Base-by-base conservation (phyloP, 37 sponge, comb jelly and placozoan genomes). In the Geodia barretti region DNA sequence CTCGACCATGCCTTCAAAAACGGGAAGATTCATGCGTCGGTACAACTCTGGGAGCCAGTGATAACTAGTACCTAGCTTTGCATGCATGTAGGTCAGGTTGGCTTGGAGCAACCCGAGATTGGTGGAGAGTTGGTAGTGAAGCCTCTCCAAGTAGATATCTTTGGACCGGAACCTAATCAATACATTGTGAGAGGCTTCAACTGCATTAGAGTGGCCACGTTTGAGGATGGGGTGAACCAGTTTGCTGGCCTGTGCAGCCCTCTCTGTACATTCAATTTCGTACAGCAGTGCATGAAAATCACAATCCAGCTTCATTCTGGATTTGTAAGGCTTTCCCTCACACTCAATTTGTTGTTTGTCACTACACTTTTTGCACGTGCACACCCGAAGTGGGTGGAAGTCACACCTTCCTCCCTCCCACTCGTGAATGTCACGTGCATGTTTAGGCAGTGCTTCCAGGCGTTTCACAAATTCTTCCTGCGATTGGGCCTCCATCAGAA, bases 361-460 rank as follows among this genome's bases (percentile, higher is more conserved):
- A 25, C 32, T 40, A 41, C 85, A 84, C 2, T 76, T 67, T 8
- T 64, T 62, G 76, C 77, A 84, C 1, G 67, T 30, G 36, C 86
- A 70, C 35, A 70, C 64, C 19, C 8, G 17, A 0, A 32, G 47
- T 0, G 78, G 39, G 73, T 85, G 86, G 41, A 85, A 85, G 2
- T 78, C 68, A 54, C 85, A 84, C 9, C n/a, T 2, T 21, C 77
- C n/a, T n/a, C n/a, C n/a, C n/a, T n/a, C n/a, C n/a, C n/a, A n/a
- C n/a, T n/a, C 24, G 43, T 84, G 85, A 17, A 77, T 58, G 39
- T 43, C 85, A n/a, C 71, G n/a, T 47, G 72, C 85, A 76, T 84
- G 85, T 2, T 84, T 67, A 8, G 43, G 71, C 28, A 84, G 65
- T 14, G 31, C 41, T 28, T 25, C 3, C 66, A 86, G 26, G 19